Percentiles rank a stretch among this genome's conserved stretches.
Evolutionary conservation across 2,888 invertebrate genomes (phyloP).

Genomic region (Spialia ferax): DNA sequence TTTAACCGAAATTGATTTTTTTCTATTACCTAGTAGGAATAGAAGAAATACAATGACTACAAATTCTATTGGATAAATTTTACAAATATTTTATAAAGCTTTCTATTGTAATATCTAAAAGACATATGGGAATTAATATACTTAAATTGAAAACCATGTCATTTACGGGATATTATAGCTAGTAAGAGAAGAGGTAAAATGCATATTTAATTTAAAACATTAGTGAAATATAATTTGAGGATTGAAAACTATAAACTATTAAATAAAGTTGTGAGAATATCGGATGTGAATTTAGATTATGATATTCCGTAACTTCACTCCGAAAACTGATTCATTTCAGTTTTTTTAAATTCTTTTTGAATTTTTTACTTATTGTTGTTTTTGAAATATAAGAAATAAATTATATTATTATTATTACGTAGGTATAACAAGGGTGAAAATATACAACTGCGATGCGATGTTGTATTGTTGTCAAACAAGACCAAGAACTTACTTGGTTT

Average conservation of each 20-base stretch:
- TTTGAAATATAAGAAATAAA: no score
- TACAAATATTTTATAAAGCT: constrained; percentile 9
- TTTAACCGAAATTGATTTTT: constrained; percentile 24
- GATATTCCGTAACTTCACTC: not conserved
- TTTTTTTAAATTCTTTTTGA: no score
- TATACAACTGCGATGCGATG: no score
- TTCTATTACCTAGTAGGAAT: constrained; percentile 27
- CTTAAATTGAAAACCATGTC: not conserved
- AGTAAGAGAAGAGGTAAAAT: not conserved
- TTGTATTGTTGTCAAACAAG: no score
- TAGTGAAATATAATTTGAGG: not conserved
- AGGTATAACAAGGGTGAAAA: no score
- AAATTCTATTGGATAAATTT: constrained; percentile 3
- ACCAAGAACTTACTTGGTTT: no score
- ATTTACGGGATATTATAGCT: not conserved
- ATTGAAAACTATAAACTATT: not conserved
- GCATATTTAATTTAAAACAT: not conserved
- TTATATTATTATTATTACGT: no score
- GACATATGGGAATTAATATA: not conserved
- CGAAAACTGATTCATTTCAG: no score
- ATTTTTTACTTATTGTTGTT: no score
- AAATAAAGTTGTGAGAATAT: not conserved
- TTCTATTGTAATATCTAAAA: constrained; percentile 15
- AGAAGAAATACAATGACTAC: constrained; percentile 30
- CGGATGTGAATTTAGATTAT: not conserved